phyloP scores from a whole-genome alignment of 1,140 invertebrate genomes.

The Brachystomella parvula region DNA sequence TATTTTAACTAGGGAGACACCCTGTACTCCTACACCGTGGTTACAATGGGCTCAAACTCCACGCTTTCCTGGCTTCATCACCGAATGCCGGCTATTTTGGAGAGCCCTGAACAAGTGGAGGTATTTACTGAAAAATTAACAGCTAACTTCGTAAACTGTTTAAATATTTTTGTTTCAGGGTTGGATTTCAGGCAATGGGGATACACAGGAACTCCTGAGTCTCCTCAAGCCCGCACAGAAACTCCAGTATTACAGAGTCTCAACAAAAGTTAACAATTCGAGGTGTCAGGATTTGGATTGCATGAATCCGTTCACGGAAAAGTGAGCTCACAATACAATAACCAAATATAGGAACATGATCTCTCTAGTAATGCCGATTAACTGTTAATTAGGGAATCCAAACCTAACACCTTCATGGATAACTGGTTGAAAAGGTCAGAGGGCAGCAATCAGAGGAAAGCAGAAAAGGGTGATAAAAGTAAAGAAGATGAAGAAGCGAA shows the following conservation, averaged over 20 bases:
- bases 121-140: neutral
- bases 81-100: conserved; percentile 67
- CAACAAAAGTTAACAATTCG: conserved; percentile 62
- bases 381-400: conserved; percentile 6
- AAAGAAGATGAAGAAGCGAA: conserved; percentile 4
- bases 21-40: conserved; percentile 65
- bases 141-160: conserved; percentile 6
- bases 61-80: conserved; percentile 66
- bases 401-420: conserved; percentile 24
- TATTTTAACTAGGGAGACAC: conserved; percentile 45
- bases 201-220: conserved; percentile 49
- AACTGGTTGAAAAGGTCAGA: conserved; percentile 26
- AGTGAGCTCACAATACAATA: conserved; percentile 27
- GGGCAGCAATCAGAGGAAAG: neutral
- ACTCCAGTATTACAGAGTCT: conserved; percentile 61
- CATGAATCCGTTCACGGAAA: conserved; percentile 49
- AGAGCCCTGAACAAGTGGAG: conserved; percentile 56
- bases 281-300: conserved; percentile 60
- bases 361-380: neutral
- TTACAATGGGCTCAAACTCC: conserved; percentile 65
- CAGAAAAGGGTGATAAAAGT: neutral
- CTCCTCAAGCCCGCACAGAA: conserved; percentile 47
- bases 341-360: neutral
- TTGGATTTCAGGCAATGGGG: conserved; percentile 57
- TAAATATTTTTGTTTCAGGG: too few relatives aligned